Evolutionary conservation across 1,140 invertebrate species (phyloP), one percentile per base, ranked within the genome.

Genomic region (Ceratina japonica): DNA sequence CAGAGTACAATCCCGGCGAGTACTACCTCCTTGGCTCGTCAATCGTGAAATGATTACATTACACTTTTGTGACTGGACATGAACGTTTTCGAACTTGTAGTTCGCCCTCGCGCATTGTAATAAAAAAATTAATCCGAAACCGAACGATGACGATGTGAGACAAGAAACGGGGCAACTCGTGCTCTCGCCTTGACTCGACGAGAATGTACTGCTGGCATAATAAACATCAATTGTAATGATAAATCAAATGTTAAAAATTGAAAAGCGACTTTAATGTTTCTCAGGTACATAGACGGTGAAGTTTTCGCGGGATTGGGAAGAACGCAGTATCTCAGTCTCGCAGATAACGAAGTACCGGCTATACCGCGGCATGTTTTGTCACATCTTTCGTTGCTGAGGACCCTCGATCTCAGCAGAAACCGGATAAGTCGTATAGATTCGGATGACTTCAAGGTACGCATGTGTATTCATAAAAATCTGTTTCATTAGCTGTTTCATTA

Each of bases 331-430:
- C 93, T 97, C 79, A 96, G 95, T 84, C 91, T 97, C 70, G 94
- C 95, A 1, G 96, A 97, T 89, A 97, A 97, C 88, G 93, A 93
- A 63, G 90, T 97, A 24, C 92, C 94, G 8, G 93, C 94, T 79
- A 94, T 97, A 91, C 96, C 96, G 15, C 93, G 94, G 37, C 93
- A 95, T 75, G 94, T 96, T 49, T 92, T 97, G 18, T 93, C 94
- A 58, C 95, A 96, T 88, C 93, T 97, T 89, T 95, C 96, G 0
- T 93, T 94, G 62, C 91, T 97, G 22, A 94, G 94, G 86, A 96
- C 96, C 0, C 89, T 97, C 37, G 96, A 97, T 90, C 91, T 97
- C 18, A 95, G 95, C 69, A 93, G 96, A 72, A 95, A 95, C 86
- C 94, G 94, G 77, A 95, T 97, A 71, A 94, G 92, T 71, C 93